Evolutionary conservation across 92 coral and sea anemone species (phyloP), one percentile per base, ranked within the genome.

Genomic region (Phenganax marumi): DNA sequence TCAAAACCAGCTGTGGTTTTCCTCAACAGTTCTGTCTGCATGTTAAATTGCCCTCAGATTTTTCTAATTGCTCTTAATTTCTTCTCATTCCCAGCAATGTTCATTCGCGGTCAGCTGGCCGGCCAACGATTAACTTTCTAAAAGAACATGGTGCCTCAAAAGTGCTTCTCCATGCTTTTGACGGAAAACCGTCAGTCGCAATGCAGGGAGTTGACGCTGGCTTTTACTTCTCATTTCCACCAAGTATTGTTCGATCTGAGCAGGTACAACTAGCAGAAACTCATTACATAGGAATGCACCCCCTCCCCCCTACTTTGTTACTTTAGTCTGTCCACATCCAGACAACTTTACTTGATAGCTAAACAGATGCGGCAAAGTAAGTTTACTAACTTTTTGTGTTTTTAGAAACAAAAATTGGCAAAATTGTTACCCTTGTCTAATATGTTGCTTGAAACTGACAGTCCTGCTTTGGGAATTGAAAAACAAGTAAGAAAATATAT

Each of bases 41-140:
- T 50, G 43, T 7, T 12, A 9, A 14, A 21, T 3, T 51, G 7
- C 62, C 21, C 24, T 7, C 16, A 33, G 13, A 43, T 65, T 18
- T 21, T 51, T 54, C 12, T 54, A 39, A 0, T 48, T 25, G 8
- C 19, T 48, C 77, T 58, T 53, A 52, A 49, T 66, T 52, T 14
- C 62, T 82, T 77, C 54, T 43, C 47, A 52, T 78, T 69, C 52
- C 13, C 63, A 96, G 99, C 50, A 96, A 96, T 84, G 96, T 92
- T 16, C 99, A 96, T 72, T 96, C 97, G 12, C 80, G 97, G 48
- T 96, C 99, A 33, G 99, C 99, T 47, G 99, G 99, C 62, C 87
- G 97, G 52, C 97, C 89, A n/a, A 97, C 89, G 8, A 91, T 96
- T 56, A 88, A 88, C 80, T 78, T 96, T 75, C 85, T 96, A 60